These are phyloP conservation scores for Drosophila yakuba DNA, from an alignment of 1,140 invertebrate species.

Conservation along the genomic window DNA sequence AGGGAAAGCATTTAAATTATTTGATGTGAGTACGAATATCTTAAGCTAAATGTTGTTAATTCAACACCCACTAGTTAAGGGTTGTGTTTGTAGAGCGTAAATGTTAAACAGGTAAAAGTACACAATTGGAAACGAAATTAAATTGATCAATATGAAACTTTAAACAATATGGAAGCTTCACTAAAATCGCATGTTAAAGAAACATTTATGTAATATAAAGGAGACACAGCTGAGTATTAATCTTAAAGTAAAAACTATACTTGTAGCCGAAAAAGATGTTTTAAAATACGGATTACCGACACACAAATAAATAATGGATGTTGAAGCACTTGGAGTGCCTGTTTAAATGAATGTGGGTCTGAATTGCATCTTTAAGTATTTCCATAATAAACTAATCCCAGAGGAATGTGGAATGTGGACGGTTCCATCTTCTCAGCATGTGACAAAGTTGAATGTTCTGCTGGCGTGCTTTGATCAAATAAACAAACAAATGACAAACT, in stretches of 20 bases:
- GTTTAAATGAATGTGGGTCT: background rate
- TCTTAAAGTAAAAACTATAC: conserved; percentile 25
- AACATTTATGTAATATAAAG: conserved; percentile 1
- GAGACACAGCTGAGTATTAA: conserved; percentile 55
- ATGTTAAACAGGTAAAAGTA: conserved; percentile 10
- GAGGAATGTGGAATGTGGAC: background rate
- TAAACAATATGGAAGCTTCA: conserved; percentile 15
- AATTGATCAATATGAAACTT: conserved; percentile 9
- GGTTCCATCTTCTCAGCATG: conserved; percentile 28
- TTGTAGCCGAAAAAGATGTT: conserved; percentile 38
- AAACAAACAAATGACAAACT: conserved; percentile 71
- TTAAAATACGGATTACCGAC: conserved; percentile 42
- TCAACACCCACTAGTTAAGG: conserved; percentile 41
- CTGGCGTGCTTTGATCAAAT: conserved; percentile 65
- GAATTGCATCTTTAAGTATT: background rate
- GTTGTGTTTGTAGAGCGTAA: conserved; percentile 31
- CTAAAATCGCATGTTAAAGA: conserved; percentile 25
- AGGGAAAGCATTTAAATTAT: background rate
- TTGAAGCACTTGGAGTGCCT: conserved; percentile 24
- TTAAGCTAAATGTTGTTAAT: conserved; percentile 20
- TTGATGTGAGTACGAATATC: background rate
- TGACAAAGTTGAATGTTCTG: conserved; percentile 42
- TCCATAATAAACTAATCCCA: conserved; percentile 9
- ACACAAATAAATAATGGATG: conserved; percentile 62
- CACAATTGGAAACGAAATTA: conserved; percentile 6